Evolutionary conservation across 2,113 vertebrate species (phyloP), one percentile per base, ranked within the genome.

Genomic region (Silurus glanis): DNA sequence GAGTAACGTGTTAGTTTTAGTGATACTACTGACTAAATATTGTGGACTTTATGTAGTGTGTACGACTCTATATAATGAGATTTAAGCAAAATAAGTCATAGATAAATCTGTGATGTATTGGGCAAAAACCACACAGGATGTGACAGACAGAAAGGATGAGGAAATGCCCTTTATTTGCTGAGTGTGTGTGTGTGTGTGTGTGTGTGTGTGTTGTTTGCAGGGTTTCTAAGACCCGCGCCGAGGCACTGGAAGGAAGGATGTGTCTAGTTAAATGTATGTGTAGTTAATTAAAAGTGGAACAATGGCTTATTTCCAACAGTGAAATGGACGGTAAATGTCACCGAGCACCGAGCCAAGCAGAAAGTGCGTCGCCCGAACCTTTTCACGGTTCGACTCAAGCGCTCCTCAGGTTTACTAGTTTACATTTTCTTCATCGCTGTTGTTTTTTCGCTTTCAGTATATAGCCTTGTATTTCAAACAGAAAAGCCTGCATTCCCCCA

Each of bases 301-400:
- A 80, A 66, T 58, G 83, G 76, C 66, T 80, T 51, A 19, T 84
- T 85, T 89, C 88, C 85, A 89, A 12, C 80, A 80, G 59, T 69
- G 81, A 84, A 67, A 67, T 81, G 19, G 47, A 85, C 53, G 10
- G 55, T 87, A 89, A 88, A 89, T 88, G 86, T 88, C 86, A 88
- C 69, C 58, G 53, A 86, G 87, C 76, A 79, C 67, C 75, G 59
- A 87, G 75, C 80, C 80, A 84, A 76, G 13, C 58, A 61, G 75
- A 10, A 12, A 66, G 83, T 69, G 55, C 25, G 55, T 78, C 62
- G 59, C 67, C 16, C 80, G 72, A 67, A 19, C 56, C 4, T 21
- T 75, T 72, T 83, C 62, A 37, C 6, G n/a, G 75, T 76, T 83
- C 28, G 66, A 58, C 47, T 55, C 47, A 37, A 85, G 49, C 67